Percentiles rank a stretch among this genome's conserved stretches.
Evolutionary conservation across 2,113 vertebrate species (phyloP).

Genomic region (Mesembrinibis cayennensis): DNA sequence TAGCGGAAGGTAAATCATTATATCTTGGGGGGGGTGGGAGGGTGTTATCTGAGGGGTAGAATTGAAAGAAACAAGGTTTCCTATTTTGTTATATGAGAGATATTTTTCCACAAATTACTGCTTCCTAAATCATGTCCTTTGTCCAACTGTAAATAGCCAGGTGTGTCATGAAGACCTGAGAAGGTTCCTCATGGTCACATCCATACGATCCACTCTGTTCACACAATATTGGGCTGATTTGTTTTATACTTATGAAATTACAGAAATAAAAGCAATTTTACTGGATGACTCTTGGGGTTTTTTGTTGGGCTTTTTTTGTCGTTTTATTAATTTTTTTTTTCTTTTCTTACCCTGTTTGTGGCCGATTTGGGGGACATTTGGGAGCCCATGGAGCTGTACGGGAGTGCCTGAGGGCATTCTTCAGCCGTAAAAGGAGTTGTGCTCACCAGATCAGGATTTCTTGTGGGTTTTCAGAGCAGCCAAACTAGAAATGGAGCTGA

Average conservation of each 20-base stretch:
- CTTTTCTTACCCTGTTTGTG: neutral
- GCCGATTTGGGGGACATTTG: neutral
- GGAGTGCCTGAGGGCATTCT: slow-evolving; percentile 48
- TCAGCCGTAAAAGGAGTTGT: slow-evolving; percentile 64
- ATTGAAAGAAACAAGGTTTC: slow-evolving; percentile 46
- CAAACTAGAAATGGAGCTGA: slow-evolving; percentile 64
- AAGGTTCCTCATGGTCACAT: slow-evolving; percentile 46
- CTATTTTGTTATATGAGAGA: slow-evolving; percentile 66
- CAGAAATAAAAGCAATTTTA: slow-evolving; percentile 69
- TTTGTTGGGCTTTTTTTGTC: neutral
- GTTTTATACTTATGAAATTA: slow-evolving; percentile 65
- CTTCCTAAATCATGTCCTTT: neutral
- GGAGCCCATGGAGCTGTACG: neutral
- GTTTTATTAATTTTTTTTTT: neutral
- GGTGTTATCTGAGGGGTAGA: neutral
- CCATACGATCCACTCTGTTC: slow-evolving; percentile 44
- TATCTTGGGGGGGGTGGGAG: neutral
- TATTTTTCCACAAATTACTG: slow-evolving; percentile 61
- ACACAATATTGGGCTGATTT: slow-evolving; percentile 56
- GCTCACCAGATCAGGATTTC: slow-evolving; percentile 58
- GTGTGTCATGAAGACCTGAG: neutral
- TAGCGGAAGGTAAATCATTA: neutral
- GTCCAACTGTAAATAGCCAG: slow-evolving; percentile 31
- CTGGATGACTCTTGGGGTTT: neutral
- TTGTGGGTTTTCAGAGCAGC: slow-evolving; percentile 60